These are phyloP conservation scores for Odontamblyopus rebecca DNA, from an alignment of 2,797 vertebrate species.

Conservation along the genomic window DNA sequence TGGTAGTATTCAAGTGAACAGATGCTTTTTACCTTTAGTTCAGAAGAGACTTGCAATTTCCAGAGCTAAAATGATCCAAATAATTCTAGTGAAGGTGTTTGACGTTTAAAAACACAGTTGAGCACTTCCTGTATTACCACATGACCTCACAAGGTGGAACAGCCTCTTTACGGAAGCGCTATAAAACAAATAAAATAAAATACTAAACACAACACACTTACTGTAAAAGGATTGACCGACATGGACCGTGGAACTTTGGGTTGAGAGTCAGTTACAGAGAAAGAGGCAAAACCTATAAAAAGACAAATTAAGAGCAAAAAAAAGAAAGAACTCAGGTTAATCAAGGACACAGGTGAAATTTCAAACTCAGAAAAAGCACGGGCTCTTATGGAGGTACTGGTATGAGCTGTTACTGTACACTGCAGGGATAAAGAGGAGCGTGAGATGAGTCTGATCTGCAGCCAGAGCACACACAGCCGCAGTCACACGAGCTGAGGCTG, in stretches of 20 bases:
- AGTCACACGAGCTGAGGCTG: constrained; percentile 3
- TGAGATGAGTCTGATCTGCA: constrained; percentile 28
- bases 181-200: neutral
- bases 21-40: too few species aligned
- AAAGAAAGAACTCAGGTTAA: neutral
- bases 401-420: constrained; percentile 27
- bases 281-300: constrained; percentile 73
- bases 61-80: too few species aligned
- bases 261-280: constrained; percentile 68
- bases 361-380: constrained; percentile 10
- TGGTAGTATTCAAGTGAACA: too few species aligned
- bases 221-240: constrained; percentile 83
- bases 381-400: neutral
- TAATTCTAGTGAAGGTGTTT: too few species aligned
- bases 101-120: too few species aligned
- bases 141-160: too few species aligned
- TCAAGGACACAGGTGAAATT: constrained; percentile 9
- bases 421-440: constrained; percentile 22
- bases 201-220: constrained; percentile 52
- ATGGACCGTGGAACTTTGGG: constrained; percentile 77
- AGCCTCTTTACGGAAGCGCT: neutral
- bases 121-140: too few species aligned
- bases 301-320: neutral
- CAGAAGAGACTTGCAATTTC: too few species aligned
- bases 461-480: constrained; percentile 21